Evolutionary conservation across 2,113 vertebrate genomes (phyloP), one percentile per base, ranked within the genome.

Genomic region (Diphyllodes magnificus): DNA sequence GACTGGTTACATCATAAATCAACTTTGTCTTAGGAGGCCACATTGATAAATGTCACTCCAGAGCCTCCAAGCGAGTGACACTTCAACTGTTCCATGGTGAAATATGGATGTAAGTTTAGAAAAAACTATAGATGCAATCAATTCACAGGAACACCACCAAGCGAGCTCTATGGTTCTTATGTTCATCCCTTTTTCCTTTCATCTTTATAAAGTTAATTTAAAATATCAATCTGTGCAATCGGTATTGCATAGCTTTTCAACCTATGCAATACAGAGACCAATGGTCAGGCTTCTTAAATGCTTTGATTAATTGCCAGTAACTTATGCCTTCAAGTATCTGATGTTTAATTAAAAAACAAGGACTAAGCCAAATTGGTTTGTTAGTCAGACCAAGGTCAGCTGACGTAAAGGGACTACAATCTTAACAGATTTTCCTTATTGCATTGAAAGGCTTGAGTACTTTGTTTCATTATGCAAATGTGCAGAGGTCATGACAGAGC

Each of bases 261-360:
- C 18, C 24, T 44, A 8, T 30, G 13, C 50, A 59, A 22, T 14
- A 70, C 1, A 18, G 1, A 56, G 8, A 78, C 7, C 57, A 44
- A 50, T 1, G 0, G 20, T 5, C 39, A 61, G 18, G 42, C 27
- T 90, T 82, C 51, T 44, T 1, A 66, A 22, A 50, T 9, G 14
- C 60, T 93, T 73, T 73, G 15, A 80, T n/a, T 70, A 92, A 57
- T 45, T 13, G 17, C 27, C 70, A 87, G 40, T 49, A 78, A 82
- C 25, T 84, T 66, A 82, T 11, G 64, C 47, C 47, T 79, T 65
- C 45, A 87, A 82, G 33, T 35, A 92, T 35, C 51, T 30, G 12
- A 92, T 54, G 33, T 82, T 92, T 86, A 88, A 92, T 86, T 93
- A 86, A 73, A 80, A 82, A 59, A 20, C 18, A 79, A 33, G 85